phyloP scores from a whole-genome alignment of 1,140 invertebrate genomes.

The Spodoptera litura region DNA sequence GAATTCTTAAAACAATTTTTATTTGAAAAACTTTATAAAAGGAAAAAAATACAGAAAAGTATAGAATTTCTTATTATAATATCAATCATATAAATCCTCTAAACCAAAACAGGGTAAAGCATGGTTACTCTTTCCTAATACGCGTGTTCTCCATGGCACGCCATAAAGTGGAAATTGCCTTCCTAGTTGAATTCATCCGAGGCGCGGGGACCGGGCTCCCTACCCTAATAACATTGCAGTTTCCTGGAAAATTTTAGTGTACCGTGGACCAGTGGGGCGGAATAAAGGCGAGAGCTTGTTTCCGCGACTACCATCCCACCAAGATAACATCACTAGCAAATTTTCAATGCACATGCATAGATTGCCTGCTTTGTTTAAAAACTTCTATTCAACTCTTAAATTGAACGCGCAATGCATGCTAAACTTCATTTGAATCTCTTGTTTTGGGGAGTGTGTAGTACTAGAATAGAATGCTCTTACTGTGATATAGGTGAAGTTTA shows the following conservation, averaged over 20 bases:
- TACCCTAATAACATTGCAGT: conserved; percentile 72
- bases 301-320: conserved; percentile 44
- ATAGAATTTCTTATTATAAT: neutral
- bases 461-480: conserved; percentile 33
- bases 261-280: conserved; percentile 64
- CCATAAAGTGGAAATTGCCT: conserved; percentile 82
- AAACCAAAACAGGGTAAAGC: conserved; percentile 44
- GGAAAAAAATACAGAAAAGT: neutral
- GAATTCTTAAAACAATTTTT: too few relatives aligned
- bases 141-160: conserved; percentile 68
- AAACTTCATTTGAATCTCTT: neutral
- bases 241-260: conserved; percentile 75
- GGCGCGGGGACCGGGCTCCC: conserved; percentile 53
- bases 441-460: conserved; percentile 2
- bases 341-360: conserved; percentile 40
- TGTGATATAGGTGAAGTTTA: conserved; percentile 40
- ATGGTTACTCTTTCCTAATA: conserved; percentile 66
- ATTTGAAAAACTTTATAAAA: neutral
- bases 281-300: conserved; percentile 53
- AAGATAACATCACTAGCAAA: neutral
- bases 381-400: neutral
- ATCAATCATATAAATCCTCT: neutral
- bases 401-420: conserved; percentile 4
- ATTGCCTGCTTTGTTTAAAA: neutral
- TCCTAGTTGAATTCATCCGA: conserved; percentile 80